Evolutionary conservation across 2,888 invertebrate genomes (phyloP).

Genomic region (Oasisia sp.): DNA sequence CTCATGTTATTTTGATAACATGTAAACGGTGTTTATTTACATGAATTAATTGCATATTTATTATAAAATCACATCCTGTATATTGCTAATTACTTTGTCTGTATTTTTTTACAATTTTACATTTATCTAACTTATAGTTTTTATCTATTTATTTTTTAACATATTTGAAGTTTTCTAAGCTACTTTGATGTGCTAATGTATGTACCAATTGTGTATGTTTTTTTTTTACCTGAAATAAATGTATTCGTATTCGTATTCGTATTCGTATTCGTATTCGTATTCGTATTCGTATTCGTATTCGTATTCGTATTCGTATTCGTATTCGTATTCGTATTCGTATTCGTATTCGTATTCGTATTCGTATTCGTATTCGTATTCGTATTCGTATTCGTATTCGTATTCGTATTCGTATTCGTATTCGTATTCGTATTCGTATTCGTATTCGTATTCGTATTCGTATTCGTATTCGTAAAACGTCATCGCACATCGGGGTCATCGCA

Average conservation of each 20-base stretch:
- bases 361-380: neutral
- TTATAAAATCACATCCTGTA: no score
- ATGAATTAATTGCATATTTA: no score
- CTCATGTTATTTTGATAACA: neutral
- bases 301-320: neutral
- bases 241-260: neutral
- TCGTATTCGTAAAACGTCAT: neutral
- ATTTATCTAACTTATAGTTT: no score
- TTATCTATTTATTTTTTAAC: no score
- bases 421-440: neutral
- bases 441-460: neutral
- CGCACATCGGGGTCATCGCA: no score
- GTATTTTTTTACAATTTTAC: no score
- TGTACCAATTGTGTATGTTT: no score
- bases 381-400: neutral
- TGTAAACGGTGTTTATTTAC: neutral
- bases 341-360: neutral
- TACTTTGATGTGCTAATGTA: no score
- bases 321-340: neutral
- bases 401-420: neutral
- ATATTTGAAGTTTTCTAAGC: no score
- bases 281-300: neutral
- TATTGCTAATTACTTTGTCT: no score
- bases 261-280: neutral
- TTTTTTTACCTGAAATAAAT: no score